Evolutionary conservation across 2,113 vertebrate species (phyloP).

Genomic region (Malurus elegans): DNA sequence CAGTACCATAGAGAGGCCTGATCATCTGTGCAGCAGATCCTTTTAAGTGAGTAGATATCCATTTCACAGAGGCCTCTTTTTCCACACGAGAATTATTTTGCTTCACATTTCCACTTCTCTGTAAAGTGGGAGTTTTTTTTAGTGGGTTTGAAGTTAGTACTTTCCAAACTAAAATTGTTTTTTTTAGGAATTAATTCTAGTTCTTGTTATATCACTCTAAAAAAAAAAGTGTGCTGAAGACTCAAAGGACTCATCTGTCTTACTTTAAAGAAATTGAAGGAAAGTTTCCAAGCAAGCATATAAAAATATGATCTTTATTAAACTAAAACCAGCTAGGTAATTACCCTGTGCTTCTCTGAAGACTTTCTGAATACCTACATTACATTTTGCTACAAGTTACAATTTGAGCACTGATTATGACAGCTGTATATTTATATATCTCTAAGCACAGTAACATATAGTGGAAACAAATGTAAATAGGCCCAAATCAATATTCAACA

Average conservation of each 20-base stretch:
- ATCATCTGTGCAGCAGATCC: neutral
- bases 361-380: neutral
- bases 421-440: neutral
- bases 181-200: neutral
- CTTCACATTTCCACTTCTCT: neutral
- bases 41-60: neutral
- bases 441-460: neutral
- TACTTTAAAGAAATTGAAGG: neutral
- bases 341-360: neutral
- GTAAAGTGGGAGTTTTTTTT: neutral
- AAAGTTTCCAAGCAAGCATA: neutral
- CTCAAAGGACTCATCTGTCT: neutral
- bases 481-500: neutral
- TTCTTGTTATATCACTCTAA: neutral
- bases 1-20: neutral
- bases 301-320: neutral
- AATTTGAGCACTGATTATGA: neutral
- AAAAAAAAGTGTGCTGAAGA: neutral
- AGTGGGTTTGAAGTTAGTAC: neutral
- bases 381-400: neutral
- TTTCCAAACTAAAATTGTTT: neutral
- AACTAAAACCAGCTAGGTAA: neutral
- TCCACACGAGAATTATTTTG: neutral
- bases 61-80: neutral
- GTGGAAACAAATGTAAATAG: neutral